Conservation (phyloP, 2,113 vertebrate species). For the Coryphaenoides rupestris region DNA sequence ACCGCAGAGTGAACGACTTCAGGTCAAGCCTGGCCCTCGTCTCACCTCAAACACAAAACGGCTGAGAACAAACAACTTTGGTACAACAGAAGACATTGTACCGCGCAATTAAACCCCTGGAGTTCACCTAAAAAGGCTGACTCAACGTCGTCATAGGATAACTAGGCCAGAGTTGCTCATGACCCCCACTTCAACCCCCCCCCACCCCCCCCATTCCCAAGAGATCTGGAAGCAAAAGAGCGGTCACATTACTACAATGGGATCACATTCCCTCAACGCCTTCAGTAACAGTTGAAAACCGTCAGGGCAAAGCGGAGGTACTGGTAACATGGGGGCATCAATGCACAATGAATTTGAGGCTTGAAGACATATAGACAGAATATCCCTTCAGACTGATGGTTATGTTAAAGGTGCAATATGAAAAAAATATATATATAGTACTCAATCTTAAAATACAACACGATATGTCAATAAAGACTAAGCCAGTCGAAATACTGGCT, state of each 20-base stretch:
- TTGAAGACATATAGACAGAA: neutral
- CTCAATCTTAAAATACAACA: no score
- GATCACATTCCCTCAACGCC: neutral
- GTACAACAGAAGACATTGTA: neutral
- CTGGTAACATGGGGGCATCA: neutral
- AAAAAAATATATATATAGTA: no score
- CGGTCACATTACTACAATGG: neutral
- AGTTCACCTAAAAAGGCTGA: neutral
- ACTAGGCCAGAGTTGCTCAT: neutral
- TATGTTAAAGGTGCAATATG: no score
- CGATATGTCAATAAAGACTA: no score
- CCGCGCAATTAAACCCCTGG: neutral
- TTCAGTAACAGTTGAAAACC: neutral
- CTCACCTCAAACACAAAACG: neutral
- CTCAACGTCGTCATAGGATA: neutral
- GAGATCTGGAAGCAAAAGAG: neutral
- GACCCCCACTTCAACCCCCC: neutral
- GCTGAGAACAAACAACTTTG: neutral
- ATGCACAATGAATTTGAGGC: neutral
- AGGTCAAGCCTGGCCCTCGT: no score
- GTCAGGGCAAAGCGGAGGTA: neutral
- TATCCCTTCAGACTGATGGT: neutral
- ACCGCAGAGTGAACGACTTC: no score
- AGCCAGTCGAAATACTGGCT: no score
- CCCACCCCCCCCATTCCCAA: neutral